Base-by-base conservation (phyloP, 2,888 invertebrate genomes). In the Melanchra persicariae region DNA sequence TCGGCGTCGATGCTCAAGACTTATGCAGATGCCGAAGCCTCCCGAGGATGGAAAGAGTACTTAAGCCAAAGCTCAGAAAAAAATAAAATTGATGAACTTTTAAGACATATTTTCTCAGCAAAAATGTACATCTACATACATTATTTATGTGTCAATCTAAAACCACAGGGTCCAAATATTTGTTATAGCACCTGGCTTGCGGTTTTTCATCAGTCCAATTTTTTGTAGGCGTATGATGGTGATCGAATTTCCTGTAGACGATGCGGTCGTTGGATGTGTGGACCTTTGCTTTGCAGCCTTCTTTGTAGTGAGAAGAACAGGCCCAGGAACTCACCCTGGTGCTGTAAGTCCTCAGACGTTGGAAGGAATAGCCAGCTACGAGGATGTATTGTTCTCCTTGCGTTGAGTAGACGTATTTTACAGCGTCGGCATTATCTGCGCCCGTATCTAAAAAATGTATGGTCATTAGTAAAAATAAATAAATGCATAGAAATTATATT, bases 261-360 rank as follows among this genome's bases (percentile, higher is more conserved):
- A 74, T 17, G 19, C 24, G 26, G 26, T 74, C 45, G 1, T 52
- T 60, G 2, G 72, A 59, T 47, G 72, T 78, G 34, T 78, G 47
- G n/a, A 74, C 19, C 26, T 55, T 74, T 19, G 74, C 78, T n/a
- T 78, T 74, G 60, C 78, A 74, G 9, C 78, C 72, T 58, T 47
- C 74, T 26, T 63, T 79, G 30, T 62, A 74, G 43, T 75, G 74
- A 10, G 74, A 52, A 12, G 79, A 51, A 45, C 74, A 75, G 26
- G 74, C 63, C 74, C 74, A 79, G 9, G 60, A 34, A 5, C 47
- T 74, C 12, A 78, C 59, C 19, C 24, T 71, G 24, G 78, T 60
- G 26, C 78, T 74, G 4, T 78, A 81, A 4, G 68, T 63, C 49
- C 54, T 78, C n/a, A 74, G n/a, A n/a, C 78, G 78, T 19, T 55